Conservation (phyloP, 2,888 invertebrate species). For the Ennomos quercinarius region DNA sequence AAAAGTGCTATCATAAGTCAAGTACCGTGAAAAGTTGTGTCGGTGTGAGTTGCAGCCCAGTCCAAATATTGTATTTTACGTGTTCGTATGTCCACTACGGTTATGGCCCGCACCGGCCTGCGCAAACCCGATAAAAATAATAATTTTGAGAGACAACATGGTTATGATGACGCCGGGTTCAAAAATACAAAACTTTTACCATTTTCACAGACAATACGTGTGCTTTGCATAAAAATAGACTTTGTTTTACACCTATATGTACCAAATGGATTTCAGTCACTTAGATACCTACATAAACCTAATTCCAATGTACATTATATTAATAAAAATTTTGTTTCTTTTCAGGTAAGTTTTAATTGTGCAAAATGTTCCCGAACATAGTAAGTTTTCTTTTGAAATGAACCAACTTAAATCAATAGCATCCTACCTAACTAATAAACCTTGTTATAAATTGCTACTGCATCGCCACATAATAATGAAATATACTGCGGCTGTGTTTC, state of each 20-base stretch:
- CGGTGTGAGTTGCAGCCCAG: constrained; percentile 26
- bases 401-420: too few relatives aligned
- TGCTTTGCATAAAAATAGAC: too few relatives aligned
- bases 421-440: too few relatives aligned
- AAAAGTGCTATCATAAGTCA: too few relatives aligned
- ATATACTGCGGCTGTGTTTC: constrained; percentile 7
- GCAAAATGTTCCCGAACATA: neutral
- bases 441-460: neutral
- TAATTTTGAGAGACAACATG: constrained; percentile 38
- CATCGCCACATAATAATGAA: constrained; percentile 1
- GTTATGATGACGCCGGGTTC: constrained; percentile 1
- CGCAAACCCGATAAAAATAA: constrained; percentile 55
- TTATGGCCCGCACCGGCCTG: constrained; percentile 34
- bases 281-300: too few relatives aligned
- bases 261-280: too few relatives aligned
- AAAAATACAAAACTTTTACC: constrained; percentile 2
- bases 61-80: constrained; percentile 49
- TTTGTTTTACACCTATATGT: too few relatives aligned
- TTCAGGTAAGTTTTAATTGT: constrained; percentile 5
- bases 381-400: too few relatives aligned
- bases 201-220: neutral
- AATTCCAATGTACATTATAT: too few relatives aligned
- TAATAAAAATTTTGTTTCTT: neutral
- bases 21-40: too few relatives aligned
- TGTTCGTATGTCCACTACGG: constrained; percentile 45